Percentiles rank a stretch among this genome's conserved stretches.
These are phyloP conservation scores for Procavia capensis DNA, from an alignment of 2,113 vertebrate genomes.

Conservation along the genomic window DNA sequence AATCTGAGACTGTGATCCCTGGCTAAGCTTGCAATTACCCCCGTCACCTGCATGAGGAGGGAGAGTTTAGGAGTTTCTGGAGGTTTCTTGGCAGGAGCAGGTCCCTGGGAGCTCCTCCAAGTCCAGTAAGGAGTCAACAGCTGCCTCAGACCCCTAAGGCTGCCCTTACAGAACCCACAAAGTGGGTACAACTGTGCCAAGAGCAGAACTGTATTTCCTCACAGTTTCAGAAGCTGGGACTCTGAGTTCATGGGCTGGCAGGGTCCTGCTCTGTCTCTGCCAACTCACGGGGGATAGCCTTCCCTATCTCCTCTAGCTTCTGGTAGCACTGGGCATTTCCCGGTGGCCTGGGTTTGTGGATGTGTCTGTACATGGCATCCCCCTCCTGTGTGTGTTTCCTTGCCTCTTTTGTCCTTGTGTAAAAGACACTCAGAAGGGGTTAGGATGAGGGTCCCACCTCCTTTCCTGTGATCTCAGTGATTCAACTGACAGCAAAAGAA, in stretches of 20 bases:
- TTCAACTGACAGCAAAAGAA: not conserved
- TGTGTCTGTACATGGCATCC: not conserved
- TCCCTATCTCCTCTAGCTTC: too few relatives aligned
- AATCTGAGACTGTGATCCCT: not conserved
- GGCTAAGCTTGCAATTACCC: not conserved
- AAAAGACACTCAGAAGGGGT: not conserved
- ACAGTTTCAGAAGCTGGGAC: too few relatives aligned
- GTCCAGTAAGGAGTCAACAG: not conserved
- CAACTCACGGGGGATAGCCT: too few relatives aligned
- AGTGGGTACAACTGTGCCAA: too few relatives aligned
- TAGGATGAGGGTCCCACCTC: not conserved
- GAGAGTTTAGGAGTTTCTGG: not conserved
- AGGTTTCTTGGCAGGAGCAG: fast-evolving
- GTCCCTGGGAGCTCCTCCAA: not conserved
- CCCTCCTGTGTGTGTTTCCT: not conserved
- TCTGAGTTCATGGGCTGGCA: too few relatives aligned
- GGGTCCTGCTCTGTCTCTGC: too few relatives aligned
- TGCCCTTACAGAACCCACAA: too few relatives aligned
- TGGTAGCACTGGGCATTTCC: too few relatives aligned
- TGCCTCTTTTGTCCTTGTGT: not conserved
- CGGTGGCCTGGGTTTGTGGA: too few relatives aligned
- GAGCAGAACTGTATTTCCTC: too few relatives aligned
- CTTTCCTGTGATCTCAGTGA: not conserved
- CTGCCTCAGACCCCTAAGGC: not conserved
- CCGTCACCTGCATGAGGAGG: not conserved